These are phyloP conservation scores for Halichoeres trimaculatus DNA, from an alignment of 2,113 vertebrate species.

Conservation along the genomic window DNA sequence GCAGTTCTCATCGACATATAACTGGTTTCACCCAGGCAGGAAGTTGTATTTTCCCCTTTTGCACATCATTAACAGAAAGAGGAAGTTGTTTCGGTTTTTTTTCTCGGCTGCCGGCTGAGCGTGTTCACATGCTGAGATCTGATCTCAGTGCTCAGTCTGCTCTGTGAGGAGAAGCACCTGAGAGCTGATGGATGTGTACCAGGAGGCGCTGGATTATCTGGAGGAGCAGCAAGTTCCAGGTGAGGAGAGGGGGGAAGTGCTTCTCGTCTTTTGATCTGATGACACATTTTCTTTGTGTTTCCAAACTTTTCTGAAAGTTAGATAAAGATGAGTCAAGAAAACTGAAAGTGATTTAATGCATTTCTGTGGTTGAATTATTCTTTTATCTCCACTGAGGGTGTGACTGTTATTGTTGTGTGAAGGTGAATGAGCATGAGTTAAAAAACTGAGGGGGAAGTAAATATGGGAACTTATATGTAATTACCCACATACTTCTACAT, in stretches of 20 bases:
- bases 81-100: conserved; percentile 70
- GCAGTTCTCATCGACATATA: conserved; percentile 1
- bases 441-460: neutral
- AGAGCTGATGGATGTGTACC: conserved; percentile 75
- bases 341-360: neutral
- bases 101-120: conserved; percentile 2
- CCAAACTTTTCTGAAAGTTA: neutral
- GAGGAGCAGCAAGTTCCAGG: conserved; percentile 50
- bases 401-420: neutral
- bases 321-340: neutral
- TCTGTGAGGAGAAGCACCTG: neutral
- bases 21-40: conserved; percentile 28
- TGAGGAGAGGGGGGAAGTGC: conserved; percentile 17
- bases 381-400: neutral
- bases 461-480: neutral
- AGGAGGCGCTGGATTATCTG: conserved; percentile 76
- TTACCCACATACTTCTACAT: neutral
- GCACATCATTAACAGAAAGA: conserved; percentile 57
- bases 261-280: too few relatives aligned
- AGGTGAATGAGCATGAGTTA: neutral
- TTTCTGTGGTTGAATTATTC: neutral
- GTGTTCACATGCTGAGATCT: conserved; percentile 10
- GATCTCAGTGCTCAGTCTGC: neutral
- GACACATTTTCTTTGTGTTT: too few relatives aligned
- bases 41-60: conserved; percentile 59